These are phyloP conservation scores for Bothrops jararaca DNA, from an alignment of 2,113 vertebrate genomes.

Conservation along the genomic window DNA sequence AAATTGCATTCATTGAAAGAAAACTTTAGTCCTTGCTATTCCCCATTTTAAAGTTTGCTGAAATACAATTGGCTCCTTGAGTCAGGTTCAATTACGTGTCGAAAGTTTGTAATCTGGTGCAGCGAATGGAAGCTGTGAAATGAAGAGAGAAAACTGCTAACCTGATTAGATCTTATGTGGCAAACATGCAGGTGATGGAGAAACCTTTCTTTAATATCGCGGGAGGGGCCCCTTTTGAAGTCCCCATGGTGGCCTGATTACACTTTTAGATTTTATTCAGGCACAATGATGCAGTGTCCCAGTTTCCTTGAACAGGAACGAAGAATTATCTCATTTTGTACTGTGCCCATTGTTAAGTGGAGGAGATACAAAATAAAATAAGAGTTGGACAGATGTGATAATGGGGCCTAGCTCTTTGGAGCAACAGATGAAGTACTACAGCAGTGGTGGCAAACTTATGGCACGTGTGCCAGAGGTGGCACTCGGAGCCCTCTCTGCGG, in stretches of 20 bases:
- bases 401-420: background rate
- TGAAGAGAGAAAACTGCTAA: constrained; percentile 64
- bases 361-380: constrained; percentile 22
- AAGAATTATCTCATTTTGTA: constrained; percentile 39
- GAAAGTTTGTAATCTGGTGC: constrained; percentile 66
- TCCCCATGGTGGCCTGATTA: background rate
- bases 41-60: constrained; percentile 56
- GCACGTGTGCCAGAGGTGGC: no score
- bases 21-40: constrained; percentile 61
- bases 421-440: background rate
- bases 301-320: constrained; percentile 20
- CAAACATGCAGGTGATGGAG: constrained; percentile 20
- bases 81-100: constrained; percentile 65
- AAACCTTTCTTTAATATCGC: constrained; percentile 28
- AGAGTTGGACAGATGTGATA: background rate
- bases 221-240: constrained; percentile 21
- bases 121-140: constrained; percentile 66
- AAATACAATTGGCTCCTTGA: constrained; percentile 65
- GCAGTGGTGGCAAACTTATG: no score
- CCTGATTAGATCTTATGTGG: constrained; percentile 57
- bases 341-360: constrained; percentile 13
- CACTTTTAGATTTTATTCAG: constrained; percentile 23
- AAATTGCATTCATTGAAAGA: constrained; percentile 61
- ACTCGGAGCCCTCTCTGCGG: no score
- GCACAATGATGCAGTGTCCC: constrained; percentile 17